A percentile compares a stretch with the other conserved stretches of the same genome.
Conservation (phyloP, 92 coral and sea anemone species). For the Desmophyllum pertusum region DNA sequence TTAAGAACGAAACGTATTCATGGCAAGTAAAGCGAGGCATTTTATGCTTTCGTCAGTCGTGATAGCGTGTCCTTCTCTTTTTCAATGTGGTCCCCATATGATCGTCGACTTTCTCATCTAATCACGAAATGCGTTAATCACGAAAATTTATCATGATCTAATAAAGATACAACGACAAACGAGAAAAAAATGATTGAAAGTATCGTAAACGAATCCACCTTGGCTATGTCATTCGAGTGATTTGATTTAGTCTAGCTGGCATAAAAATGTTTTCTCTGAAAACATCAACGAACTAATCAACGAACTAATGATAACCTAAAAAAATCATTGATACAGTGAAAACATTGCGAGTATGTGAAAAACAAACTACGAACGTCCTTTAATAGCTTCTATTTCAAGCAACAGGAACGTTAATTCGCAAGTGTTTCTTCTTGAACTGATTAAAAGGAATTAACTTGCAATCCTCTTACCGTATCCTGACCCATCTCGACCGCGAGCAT, state of each 20-base stretch:
- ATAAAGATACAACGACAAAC: not conserved
- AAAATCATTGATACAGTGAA: constrained; percentile 1
- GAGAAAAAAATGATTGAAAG: constrained; percentile 1
- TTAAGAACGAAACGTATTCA: not conserved
- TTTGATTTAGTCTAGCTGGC: not conserved
- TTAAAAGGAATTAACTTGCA: not conserved
- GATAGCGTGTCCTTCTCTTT: not conserved
- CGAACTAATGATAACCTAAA: not conserved
- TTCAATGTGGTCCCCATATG: constrained; percentile 19
- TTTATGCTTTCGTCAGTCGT: no score
- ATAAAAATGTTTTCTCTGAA: constrained; percentile 27
- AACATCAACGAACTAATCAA: not conserved
- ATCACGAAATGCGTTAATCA: constrained; percentile 17
- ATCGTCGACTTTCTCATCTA: not conserved
- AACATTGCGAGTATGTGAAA: not conserved
- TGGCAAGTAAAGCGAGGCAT: not conserved
- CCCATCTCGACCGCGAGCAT: constrained; percentile 49
- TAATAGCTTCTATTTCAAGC: not conserved
- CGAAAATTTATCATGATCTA: constrained; percentile 6
- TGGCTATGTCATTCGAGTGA: not conserved
- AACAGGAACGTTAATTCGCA: not conserved
- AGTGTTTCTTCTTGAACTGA: not conserved
- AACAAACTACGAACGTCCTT: not conserved
- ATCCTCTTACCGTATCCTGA: constrained; percentile 54
- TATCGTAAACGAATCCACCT: not conserved